Base-by-base conservation (phyloP, 2,797 vertebrate genomes). In the Spheniscus humboldti region DNA sequence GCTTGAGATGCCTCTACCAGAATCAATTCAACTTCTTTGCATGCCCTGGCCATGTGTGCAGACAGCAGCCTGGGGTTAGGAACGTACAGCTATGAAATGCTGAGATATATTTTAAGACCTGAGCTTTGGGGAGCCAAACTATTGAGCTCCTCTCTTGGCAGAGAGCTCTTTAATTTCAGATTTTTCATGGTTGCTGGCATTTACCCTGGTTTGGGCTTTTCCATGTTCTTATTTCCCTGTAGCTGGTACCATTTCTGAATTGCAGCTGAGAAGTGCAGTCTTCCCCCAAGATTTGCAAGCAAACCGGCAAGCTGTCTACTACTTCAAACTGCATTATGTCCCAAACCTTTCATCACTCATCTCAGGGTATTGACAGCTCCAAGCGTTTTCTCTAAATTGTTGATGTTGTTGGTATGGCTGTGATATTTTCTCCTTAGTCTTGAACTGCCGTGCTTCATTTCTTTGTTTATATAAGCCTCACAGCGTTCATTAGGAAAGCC, bases 271-370 rank as follows among this genome's bases (percentile, higher is more conserved):
- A 50, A 88, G 30, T 45, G 30, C 73, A 55, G 56, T 13, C 86
- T 92, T 60, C 39, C 76, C 63, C n/a, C 68, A 63, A 76, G 62
- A 48, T 60, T 4, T 92, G 85, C 52, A 81, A 88, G 84, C 78
- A 86, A 67, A 94, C 91, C 79, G 76, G 50, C 83, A 80, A 62
- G 75, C 53, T 31, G 69, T 35, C 92, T 94, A 9, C 82, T 88
- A 37, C 84, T 94, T n/a, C 37, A 53, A 79, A 68, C 84, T 97
- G 96, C 95, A 96, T 73, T 10, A 12, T 56, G 18, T 92, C 93
- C 95, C 95, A 90, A 96, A 84, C 79, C 76, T 96, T 96, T 96
- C 95, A 96, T 72, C 96, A 93, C 95, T 94, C 92, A 45, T 94
- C 15, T 12, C 53, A 8, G 77, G 91, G 95, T 96, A 97, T 94